Conservation (phyloP, 2,888 invertebrate species). For the Drosophila trichaetosa region DNA sequence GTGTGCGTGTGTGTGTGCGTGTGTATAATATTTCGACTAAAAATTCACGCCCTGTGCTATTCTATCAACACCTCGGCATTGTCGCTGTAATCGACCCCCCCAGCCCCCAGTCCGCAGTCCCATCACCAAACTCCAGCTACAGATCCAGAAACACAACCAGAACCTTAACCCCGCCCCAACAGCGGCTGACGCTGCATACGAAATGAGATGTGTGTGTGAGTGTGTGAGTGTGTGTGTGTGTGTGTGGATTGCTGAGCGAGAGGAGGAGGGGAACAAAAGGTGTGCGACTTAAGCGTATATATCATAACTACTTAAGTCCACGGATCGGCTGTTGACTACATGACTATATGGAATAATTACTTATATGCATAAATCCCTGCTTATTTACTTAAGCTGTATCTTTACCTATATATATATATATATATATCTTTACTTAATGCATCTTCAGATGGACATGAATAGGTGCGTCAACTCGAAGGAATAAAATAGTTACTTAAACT, state of each 20-base stretch:
- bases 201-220: conserved; percentile 66
- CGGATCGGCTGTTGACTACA: conserved; percentile 13
- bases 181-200: conserved; percentile 68
- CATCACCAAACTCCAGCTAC: conserved; percentile 6
- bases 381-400: conserved; percentile 19
- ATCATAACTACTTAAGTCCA: conserved; percentile 33
- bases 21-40: conserved; percentile 62
- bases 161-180: conserved; percentile 22
- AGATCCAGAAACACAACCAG: conserved; percentile 11
- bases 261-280: not conserved
- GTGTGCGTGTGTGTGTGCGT: not conserved
- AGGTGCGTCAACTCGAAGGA: not conserved
- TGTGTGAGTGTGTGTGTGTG: not conserved
- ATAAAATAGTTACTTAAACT: not conserved
- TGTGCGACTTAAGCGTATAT: conserved; percentile 38
- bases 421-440: not conserved
- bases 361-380: not conserved
- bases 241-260: not conserved
- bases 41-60: conserved; percentile 72
- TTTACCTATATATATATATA: not conserved
- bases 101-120: not conserved
- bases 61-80: conserved; percentile 78
- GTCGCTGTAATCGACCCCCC: conserved; percentile 49
- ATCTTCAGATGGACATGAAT: not conserved
- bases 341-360: conserved; percentile 16